phyloP scores from a whole-genome alignment of 2,888 invertebrate genomes.

The Lasioglossum pauxillum region DNA sequence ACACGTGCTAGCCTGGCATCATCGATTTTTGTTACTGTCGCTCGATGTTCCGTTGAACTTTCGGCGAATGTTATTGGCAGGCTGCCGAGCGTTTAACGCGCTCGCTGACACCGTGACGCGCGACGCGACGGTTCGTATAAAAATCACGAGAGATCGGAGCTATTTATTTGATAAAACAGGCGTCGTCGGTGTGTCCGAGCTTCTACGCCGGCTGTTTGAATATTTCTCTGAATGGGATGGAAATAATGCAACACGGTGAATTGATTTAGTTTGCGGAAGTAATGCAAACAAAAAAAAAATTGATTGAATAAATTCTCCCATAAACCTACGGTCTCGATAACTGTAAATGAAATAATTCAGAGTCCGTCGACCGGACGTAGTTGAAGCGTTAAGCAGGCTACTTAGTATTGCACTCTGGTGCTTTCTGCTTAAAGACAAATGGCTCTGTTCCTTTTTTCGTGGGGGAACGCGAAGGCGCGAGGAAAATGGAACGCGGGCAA shows the following conservation, averaged over 20 bases:
- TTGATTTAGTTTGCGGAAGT: too few species aligned
- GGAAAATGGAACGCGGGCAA: background rate
- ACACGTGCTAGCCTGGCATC: background rate
- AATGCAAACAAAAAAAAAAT: too few species aligned
- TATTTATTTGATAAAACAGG: background rate
- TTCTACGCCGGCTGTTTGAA: too few species aligned
- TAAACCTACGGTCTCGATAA: too few species aligned
- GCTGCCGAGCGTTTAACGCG: background rate
- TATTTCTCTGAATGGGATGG: too few species aligned
- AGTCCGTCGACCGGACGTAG: too few species aligned
- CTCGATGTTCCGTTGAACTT: background rate
- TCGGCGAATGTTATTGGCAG: background rate
- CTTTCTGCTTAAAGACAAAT: background rate
- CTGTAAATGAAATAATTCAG: too few species aligned
- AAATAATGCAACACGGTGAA: too few species aligned
- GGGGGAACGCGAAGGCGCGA: background rate
- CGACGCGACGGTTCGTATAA: background rate
- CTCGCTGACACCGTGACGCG: background rate
- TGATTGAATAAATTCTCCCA: too few species aligned
- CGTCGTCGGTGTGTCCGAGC: background rate
- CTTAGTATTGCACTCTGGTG: background rate
- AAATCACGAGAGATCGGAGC: background rate
- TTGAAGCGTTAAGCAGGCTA: background rate
- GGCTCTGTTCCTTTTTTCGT: background rate
- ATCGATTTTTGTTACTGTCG: slow-evolving; percentile 1